Conservation (phyloP, 2,113 vertebrate genomes). For the Pipa parva region DNA sequence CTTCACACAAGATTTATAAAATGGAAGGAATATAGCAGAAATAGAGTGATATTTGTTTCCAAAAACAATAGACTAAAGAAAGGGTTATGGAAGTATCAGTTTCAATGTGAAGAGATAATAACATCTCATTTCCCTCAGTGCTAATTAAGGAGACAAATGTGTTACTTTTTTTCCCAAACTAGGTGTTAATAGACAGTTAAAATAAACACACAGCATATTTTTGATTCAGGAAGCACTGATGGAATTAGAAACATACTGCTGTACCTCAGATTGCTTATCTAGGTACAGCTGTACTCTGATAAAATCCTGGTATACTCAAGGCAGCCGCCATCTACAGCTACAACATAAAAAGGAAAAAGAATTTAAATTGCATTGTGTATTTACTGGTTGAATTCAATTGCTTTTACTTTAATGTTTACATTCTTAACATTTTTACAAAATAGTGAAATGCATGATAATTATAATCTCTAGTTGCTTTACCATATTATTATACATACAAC, state of each 20-base stretch:
- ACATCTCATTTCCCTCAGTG: constrained; percentile 1
- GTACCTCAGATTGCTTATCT: background rate
- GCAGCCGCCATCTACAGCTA: too few species aligned
- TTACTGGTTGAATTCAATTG: too few species aligned
- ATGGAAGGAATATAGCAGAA: background rate
- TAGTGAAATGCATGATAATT: too few species aligned
- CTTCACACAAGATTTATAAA: background rate
- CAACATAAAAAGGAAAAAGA: too few species aligned
- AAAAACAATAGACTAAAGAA: background rate
- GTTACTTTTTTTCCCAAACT: background rate
- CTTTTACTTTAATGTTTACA: too few species aligned
- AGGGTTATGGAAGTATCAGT: background rate
- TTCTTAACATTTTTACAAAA: too few species aligned
- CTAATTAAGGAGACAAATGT: constrained; percentile 3
- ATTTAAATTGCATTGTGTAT: too few species aligned
- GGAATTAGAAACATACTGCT: background rate
- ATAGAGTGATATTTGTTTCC: background rate
- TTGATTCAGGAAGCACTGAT: background rate
- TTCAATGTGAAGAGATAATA: background rate
- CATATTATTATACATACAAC: too few species aligned
- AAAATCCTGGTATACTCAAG: background rate
- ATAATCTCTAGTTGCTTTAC: too few species aligned
- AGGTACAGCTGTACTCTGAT: background rate
- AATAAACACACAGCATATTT: constrained; percentile 1
- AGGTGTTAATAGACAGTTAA: constrained; percentile 6